Evolutionary conservation across 2,113 vertebrate species (phyloP).

Genomic region (Vidua macroura): DNA sequence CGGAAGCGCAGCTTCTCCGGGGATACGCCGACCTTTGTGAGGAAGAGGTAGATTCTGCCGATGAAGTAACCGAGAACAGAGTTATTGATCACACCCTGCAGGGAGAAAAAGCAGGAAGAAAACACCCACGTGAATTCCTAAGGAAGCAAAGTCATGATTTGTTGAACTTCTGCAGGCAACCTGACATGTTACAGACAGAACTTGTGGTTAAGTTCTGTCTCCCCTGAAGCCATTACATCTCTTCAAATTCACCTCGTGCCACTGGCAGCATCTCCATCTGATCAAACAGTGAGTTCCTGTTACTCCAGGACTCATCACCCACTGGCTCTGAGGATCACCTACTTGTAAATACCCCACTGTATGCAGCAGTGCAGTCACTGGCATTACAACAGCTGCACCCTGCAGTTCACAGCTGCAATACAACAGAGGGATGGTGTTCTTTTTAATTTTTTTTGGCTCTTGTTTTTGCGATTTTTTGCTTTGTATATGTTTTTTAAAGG

Average conservation of each 20-base stretch:
- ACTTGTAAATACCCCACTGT: neutral
- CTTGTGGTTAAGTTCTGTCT: neutral
- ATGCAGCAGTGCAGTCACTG: neutral
- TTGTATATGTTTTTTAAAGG: neutral
- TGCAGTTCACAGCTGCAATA: neutral
- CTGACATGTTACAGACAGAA: neutral
- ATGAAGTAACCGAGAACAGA: slow-evolving; percentile 98
- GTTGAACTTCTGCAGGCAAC: neutral
- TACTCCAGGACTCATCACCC: neutral
- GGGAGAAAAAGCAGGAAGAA: neutral
- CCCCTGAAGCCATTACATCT: neutral
- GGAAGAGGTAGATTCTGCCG: slow-evolving; percentile 98
- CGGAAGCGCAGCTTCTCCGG: slow-evolving; percentile 96
- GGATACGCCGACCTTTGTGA: slow-evolving; percentile 89
- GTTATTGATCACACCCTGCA: slow-evolving; percentile 95
- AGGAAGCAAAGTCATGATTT: neutral
- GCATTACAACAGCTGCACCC: neutral
- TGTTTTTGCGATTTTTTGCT: neutral
- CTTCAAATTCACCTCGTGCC: neutral
- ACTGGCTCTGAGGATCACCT: neutral
- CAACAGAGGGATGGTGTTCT: neutral
- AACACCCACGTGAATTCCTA: neutral
- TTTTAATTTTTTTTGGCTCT: too few relatives aligned
- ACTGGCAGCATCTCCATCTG: neutral
- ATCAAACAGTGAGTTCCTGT: neutral